A percentile compares a stretch with the other conserved stretches of the same genome.
Evolutionary conservation across 2,797 vertebrate genomes (phyloP).

Genomic region (Craterocephalus amniculus): DNA sequence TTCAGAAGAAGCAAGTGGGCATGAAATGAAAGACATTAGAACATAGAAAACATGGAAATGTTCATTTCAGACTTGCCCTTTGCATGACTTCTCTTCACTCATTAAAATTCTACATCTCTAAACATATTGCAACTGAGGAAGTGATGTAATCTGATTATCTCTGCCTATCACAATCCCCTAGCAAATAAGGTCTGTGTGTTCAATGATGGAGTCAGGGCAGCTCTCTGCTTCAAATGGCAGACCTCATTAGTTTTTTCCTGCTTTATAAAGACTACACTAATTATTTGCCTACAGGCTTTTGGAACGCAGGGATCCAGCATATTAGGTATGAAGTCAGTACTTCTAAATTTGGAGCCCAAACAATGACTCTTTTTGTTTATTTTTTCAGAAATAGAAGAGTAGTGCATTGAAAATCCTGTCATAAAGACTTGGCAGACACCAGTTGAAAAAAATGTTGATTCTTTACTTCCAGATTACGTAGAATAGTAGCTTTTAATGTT

Average conservation of each 20-base stretch:
- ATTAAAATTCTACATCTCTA: conserved; percentile 29
- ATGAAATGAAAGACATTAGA: neutral
- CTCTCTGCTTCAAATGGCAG: conserved; percentile 21
- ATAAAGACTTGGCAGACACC: too few relatives aligned
- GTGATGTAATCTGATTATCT: conserved; percentile 24
- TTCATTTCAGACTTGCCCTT: conserved; percentile 1
- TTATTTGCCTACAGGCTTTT: conserved; percentile 10
- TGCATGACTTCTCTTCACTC: conserved; percentile 17
- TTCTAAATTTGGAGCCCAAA: neutral
- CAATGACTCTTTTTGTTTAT: neutral
- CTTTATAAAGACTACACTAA: conserved; percentile 21
- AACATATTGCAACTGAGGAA: conserved; percentile 12
- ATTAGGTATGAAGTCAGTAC: neutral
- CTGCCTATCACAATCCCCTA: conserved; percentile 9
- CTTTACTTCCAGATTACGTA: too few relatives aligned
- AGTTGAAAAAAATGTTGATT: too few relatives aligned
- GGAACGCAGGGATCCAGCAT: neutral
- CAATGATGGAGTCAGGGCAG: conserved; percentile 21
- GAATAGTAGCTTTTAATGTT: too few relatives aligned
- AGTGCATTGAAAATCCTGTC: neutral
- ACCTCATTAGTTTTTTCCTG: conserved; percentile 24
- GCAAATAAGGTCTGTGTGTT: conserved; percentile 15
- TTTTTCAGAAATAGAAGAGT: neutral
- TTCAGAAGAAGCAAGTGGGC: neutral
- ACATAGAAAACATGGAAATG: neutral